phyloP scores from a whole-genome alignment of 2,797 vertebrate genomes.

The Argyrosomus regius region DNA sequence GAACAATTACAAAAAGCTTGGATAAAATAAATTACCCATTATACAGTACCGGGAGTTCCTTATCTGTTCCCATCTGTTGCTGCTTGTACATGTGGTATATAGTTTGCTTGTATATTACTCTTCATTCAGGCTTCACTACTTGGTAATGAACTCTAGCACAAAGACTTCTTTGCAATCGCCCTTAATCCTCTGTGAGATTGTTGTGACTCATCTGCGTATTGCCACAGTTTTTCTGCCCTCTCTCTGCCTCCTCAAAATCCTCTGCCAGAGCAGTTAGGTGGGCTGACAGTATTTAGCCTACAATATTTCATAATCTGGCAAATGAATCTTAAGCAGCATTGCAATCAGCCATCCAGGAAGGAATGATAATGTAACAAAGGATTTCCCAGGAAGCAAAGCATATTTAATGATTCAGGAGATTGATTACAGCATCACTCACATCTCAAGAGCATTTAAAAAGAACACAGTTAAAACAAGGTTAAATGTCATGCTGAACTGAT shows the following conservation, averaged over 20 bases:
- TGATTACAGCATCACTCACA: constrained; percentile 40
- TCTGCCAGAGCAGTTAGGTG: constrained; percentile 55
- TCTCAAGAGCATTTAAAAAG: constrained; percentile 46
- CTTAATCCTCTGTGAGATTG: constrained; percentile 53
- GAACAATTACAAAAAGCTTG: neutral
- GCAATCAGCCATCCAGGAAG: constrained; percentile 41
- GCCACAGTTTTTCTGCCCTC: constrained; percentile 49
- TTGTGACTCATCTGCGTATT: constrained; percentile 61
- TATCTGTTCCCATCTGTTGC: neutral
- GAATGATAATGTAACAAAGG: constrained; percentile 43
- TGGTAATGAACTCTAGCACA: constrained; percentile 27
- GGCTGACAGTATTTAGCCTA: constrained; percentile 53
- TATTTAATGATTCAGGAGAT: constrained; percentile 63
- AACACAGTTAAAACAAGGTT: constrained; percentile 50
- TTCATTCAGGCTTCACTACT: constrained; percentile 33
- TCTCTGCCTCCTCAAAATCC: constrained; percentile 62
- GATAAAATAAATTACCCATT: constrained; percentile 11
- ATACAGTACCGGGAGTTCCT: neutral
- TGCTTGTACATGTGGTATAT: neutral
- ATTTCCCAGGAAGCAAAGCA: constrained; percentile 56
- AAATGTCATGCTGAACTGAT: constrained; percentile 38
- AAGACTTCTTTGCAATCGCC: constrained; percentile 38
- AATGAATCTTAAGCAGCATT: constrained; percentile 49
- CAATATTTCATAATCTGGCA: constrained; percentile 62
- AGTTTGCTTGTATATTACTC: neutral